phyloP scores from a whole-genome alignment of 2,113 vertebrate species.

The Osmerus eperlanus region DNA sequence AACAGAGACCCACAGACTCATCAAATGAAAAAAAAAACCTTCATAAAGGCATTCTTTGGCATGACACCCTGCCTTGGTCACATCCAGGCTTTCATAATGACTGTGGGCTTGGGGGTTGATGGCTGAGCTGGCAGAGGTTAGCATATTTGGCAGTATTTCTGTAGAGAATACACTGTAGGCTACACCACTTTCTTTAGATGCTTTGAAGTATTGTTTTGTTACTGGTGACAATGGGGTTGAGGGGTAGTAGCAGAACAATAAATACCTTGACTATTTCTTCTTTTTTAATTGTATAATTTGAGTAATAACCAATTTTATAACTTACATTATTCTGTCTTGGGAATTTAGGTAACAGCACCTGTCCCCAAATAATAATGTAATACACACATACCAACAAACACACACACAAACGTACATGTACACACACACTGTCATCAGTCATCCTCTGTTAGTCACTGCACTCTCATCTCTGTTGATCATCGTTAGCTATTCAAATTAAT shows the following conservation, averaged over 20 bases:
- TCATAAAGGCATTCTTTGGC: slow-evolving; percentile 68
- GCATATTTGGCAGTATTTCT: slow-evolving; percentile 31
- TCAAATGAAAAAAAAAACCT: slow-evolving; percentile 73
- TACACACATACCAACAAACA: slow-evolving; percentile 37
- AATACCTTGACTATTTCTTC: too few species aligned
- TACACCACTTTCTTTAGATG: background rate
- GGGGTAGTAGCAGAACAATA: too few species aligned
- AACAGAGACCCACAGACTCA: slow-evolving; percentile 68
- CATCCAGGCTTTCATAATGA: slow-evolving; percentile 60
- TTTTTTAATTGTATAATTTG: background rate
- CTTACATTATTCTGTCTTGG: background rate
- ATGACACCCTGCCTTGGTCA: slow-evolving; percentile 65
- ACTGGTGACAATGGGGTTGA: too few species aligned
- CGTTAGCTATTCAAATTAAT: slow-evolving; percentile 75
- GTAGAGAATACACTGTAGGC: background rate
- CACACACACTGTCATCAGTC: slow-evolving; percentile 36
- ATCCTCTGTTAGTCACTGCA: slow-evolving; percentile 43
- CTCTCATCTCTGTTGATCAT: slow-evolving; percentile 68
- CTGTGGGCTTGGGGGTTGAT: slow-evolving; percentile 48
- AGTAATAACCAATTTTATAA: background rate
- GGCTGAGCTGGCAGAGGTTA: slow-evolving; percentile 49
- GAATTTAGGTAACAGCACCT: slow-evolving; percentile 22
- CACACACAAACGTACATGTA: slow-evolving; percentile 22
- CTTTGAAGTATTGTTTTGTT: too few species aligned
- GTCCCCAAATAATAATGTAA: slow-evolving; percentile 27